These are phyloP conservation scores for Corythornis cristatus DNA, from an alignment of 2,113 vertebrate genomes.

Conservation along the genomic window DNA sequence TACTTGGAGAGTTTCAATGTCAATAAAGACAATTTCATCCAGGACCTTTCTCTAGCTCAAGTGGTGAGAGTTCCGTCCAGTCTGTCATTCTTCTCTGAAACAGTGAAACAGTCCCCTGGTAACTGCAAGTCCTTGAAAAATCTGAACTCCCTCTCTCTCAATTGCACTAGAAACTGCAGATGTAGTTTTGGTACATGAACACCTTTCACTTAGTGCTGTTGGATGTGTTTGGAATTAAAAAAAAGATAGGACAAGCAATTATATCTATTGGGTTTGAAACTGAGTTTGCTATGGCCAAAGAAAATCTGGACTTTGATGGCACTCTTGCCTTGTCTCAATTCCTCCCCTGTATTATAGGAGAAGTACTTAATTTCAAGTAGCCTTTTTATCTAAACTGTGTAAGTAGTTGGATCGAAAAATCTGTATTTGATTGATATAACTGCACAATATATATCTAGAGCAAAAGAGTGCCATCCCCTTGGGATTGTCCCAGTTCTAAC, in stretches of 20 bases:
- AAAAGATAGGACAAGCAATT: not conserved
- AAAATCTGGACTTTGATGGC: not conserved
- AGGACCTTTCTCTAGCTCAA: not conserved
- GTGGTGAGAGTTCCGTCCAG: not conserved
- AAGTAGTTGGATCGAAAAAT: not conserved
- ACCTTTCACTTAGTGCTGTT: not conserved
- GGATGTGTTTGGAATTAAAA: not conserved
- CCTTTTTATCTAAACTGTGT: not conserved
- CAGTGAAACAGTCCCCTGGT: not conserved
- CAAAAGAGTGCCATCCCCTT: not conserved
- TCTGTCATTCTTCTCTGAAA: not conserved
- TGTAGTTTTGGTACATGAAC: not conserved
- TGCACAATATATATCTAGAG: not conserved
- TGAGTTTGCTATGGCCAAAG: fast-evolving
- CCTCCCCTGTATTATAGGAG: not conserved
- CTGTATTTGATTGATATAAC: not conserved
- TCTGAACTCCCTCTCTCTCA: not conserved
- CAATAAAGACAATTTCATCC: not conserved
- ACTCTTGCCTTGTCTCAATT: not conserved
- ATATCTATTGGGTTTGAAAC: fast-evolving
- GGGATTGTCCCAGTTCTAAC: not conserved
- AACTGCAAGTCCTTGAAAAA: not conserved
- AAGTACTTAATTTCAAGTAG: not conserved
- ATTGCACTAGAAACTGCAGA: not conserved
- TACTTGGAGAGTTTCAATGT: not conserved